A percentile compares a stretch with the other conserved stretches of the same genome.
Conservation (phyloP, 2,113 vertebrate species). For the Gobius niger region DNA sequence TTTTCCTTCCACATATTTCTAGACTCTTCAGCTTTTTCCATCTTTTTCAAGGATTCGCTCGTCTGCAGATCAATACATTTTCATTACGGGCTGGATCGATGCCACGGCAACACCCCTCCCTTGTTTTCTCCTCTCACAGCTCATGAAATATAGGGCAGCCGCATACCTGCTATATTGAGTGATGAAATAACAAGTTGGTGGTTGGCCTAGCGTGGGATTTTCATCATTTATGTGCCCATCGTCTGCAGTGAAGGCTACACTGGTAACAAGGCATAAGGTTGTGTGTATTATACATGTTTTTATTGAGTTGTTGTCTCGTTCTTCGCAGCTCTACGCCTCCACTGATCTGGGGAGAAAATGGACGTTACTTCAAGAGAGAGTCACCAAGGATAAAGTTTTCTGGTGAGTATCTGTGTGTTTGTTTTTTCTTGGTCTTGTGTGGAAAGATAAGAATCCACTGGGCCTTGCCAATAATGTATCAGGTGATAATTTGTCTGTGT, state of each 20-base stretch:
- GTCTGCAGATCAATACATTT: conserved; percentile 54
- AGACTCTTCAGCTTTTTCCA: not conserved
- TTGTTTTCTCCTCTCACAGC: conserved; percentile 8
- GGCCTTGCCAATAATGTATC: too few relatives aligned
- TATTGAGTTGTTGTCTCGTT: conserved; percentile 21
- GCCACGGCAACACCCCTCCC: conserved; percentile 3
- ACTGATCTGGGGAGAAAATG: conserved; percentile 90
- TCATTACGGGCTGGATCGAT: conserved; percentile 56
- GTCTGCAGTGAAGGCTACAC: conserved; percentile 7
- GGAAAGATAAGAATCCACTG: too few relatives aligned
- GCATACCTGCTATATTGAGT: conserved; percentile 37
- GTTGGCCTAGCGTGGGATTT: conserved; percentile 47
- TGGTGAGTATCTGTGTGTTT: conserved; percentile 76
- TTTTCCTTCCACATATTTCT: not conserved
- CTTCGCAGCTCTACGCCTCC: conserved; percentile 84
- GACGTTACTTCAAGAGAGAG: conserved; percentile 88
- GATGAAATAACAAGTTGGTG: conserved; percentile 28
- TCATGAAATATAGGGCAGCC: conserved; percentile 18
- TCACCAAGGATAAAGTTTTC: conserved; percentile 91
- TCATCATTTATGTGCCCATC: conserved; percentile 21
- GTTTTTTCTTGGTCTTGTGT: too few relatives aligned
- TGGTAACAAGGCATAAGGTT: not conserved
- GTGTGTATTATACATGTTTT: not conserved
- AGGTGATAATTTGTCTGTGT: too few relatives aligned
- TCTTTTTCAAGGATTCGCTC: conserved; percentile 21